Conservation (phyloP, 1,140 invertebrate genomes). For the Drusus annulatus region DNA sequence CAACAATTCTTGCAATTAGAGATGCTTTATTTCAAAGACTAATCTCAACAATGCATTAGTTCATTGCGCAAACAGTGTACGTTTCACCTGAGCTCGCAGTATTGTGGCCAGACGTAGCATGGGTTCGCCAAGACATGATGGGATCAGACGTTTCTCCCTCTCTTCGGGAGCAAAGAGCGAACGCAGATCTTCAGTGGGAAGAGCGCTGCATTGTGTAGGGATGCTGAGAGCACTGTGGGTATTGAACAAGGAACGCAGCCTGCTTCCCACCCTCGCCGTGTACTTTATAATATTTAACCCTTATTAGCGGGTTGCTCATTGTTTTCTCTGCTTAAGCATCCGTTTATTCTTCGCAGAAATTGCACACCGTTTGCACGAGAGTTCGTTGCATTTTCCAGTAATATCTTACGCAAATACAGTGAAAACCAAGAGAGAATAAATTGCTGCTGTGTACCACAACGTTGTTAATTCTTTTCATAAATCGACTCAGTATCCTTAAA, state of each 20-base stretch:
- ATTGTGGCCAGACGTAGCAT: neutral
- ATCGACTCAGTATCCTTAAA: too few species aligned
- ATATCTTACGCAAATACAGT: too few species aligned
- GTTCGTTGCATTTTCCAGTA: neutral
- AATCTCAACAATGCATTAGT: too few species aligned
- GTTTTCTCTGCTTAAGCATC: constrained; percentile 65
- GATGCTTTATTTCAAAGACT: too few species aligned
- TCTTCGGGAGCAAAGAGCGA: neutral
- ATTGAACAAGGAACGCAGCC: constrained; percentile 60
- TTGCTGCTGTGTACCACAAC: too few species aligned
- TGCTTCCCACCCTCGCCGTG: constrained; percentile 51
- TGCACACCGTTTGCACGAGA: constrained; percentile 2
- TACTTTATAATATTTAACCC: constrained; percentile 65
- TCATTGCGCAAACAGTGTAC: neutral
- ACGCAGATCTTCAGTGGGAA: constrained; percentile 14
- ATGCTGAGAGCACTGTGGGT: neutral
- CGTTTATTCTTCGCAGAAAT: constrained; percentile 57
- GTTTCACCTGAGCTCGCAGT: constrained; percentile 7
- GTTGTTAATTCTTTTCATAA: too few species aligned
- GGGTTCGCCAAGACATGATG: constrained; percentile 3
- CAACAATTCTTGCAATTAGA: too few species aligned
- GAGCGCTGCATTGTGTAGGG: neutral
- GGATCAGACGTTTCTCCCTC: constrained; percentile 19
- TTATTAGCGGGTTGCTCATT: constrained; percentile 69
- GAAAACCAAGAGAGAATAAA: too few species aligned